phyloP scores from a whole-genome alignment of 2,888 invertebrate species.

The Branchipolynoe longqiensis region DNA sequence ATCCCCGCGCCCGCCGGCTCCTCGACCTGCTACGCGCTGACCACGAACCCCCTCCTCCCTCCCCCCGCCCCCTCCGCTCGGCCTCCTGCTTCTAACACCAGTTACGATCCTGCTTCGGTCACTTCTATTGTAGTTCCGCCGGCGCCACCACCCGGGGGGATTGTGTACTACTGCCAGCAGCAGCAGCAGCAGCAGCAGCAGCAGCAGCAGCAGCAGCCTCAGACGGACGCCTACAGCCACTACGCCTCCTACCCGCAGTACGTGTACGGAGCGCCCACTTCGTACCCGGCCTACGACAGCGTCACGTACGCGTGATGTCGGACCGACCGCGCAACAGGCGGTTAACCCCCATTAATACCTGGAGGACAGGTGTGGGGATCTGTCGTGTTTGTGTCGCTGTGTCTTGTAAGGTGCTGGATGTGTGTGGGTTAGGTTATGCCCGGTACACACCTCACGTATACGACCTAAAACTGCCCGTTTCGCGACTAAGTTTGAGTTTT shows the following conservation, averaged over 20 bases:
- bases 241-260: constrained; percentile 11
- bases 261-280: constrained; percentile 1
- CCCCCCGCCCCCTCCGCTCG: background rate
- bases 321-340: no score
- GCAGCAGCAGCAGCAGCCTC: background rate
- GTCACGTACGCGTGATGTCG: background rate
- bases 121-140: background rate
- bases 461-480: no score
- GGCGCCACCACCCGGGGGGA: constrained; percentile 25
- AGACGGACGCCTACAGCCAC: background rate
- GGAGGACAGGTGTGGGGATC: no score
- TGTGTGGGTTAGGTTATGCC: no score
- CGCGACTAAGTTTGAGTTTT: no score
- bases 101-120: background rate
- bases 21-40: background rate
- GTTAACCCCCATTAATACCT: no score
- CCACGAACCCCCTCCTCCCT: background rate
- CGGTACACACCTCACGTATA: no score
- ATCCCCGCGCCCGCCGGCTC: constrained; percentile 8
- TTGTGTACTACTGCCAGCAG: constrained; percentile 51
- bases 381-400: no score
- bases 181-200: constrained; percentile 8
- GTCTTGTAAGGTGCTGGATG: no score
- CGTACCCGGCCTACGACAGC: constrained; percentile 17
- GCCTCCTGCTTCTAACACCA: background rate